These are phyloP conservation scores for Drosophila imparisetae DNA, from an alignment of 2,888 invertebrate genomes.

Conservation along the genomic window DNA sequence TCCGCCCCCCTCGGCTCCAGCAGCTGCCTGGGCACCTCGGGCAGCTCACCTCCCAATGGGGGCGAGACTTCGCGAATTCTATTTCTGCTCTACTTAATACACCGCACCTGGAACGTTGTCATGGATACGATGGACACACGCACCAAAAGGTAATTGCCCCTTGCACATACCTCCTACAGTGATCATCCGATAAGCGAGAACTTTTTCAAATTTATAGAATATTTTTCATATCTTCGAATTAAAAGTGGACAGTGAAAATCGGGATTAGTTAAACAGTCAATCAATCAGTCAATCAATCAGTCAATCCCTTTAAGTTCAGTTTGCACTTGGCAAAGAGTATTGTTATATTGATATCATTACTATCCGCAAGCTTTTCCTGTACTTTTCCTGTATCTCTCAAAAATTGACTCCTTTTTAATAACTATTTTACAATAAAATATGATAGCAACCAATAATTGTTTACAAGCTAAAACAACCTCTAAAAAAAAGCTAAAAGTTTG, in stretches of 20 bases:
- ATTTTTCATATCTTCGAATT: not conserved
- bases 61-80: constrained; percentile 87
- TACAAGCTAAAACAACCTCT: not conserved
- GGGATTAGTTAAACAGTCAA: not conserved
- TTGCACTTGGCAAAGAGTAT: no score
- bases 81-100: constrained; percentile 88
- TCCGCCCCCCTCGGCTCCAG: constrained; percentile 50
- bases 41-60: constrained; percentile 45
- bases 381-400: no score
- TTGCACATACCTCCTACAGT: not conserved
- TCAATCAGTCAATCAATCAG: no score
- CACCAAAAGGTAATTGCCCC: constrained; percentile 85
- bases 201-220: fast-evolving
- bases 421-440: no score
- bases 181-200: not conserved
- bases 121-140: constrained; percentile 87
- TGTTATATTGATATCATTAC: no score
- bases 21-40: constrained; percentile 61
- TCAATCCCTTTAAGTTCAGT: no score
- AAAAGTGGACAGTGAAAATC: not conserved
- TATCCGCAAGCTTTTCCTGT: no score
- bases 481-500: not conserved
- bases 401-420: no score
- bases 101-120: constrained; percentile 89
- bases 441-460: not conserved